Conservation (phyloP, 2,888 invertebrate genomes). For the Drosophila kanekoi region DNA sequence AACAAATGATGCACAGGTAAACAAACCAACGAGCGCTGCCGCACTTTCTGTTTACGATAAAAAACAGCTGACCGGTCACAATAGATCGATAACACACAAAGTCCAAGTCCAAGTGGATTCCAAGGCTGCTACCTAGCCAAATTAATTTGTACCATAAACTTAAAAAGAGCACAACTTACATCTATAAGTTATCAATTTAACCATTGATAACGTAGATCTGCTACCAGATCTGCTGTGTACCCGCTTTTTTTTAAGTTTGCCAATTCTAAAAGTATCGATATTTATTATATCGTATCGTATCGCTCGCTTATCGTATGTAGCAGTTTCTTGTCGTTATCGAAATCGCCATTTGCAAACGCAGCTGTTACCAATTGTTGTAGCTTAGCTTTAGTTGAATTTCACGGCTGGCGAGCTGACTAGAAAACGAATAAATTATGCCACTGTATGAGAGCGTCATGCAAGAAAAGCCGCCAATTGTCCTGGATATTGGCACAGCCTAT, state of each 20-base stretch:
- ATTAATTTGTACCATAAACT: too few species aligned
- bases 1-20: constrained; percentile 1
- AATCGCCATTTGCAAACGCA: constrained; percentile 10
- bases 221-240: too few species aligned
- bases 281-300: background rate
- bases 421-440: constrained; percentile 86
- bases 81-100: constrained; percentile 13
- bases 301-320: background rate
- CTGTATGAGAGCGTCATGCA: constrained; percentile 93
- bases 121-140: too few species aligned
- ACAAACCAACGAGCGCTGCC: constrained; percentile 6
- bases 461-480: constrained; percentile 94
- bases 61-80: constrained; percentile 8
- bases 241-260: too few species aligned
- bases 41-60: background rate
- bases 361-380: constrained; percentile 23
- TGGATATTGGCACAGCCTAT: constrained; percentile 96
- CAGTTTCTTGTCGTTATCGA: constrained; percentile 8
- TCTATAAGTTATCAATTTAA: too few species aligned
- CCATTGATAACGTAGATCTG: too few species aligned
- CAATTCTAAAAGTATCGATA: constrained; percentile 8
- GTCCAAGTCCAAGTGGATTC: background rate
- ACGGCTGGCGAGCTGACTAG: background rate
- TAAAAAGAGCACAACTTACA: too few species aligned
- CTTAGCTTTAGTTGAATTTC: constrained; percentile 12